Evolutionary conservation across 2,113 vertebrate genomes (phyloP).

Genomic region (Scomber colias): DNA sequence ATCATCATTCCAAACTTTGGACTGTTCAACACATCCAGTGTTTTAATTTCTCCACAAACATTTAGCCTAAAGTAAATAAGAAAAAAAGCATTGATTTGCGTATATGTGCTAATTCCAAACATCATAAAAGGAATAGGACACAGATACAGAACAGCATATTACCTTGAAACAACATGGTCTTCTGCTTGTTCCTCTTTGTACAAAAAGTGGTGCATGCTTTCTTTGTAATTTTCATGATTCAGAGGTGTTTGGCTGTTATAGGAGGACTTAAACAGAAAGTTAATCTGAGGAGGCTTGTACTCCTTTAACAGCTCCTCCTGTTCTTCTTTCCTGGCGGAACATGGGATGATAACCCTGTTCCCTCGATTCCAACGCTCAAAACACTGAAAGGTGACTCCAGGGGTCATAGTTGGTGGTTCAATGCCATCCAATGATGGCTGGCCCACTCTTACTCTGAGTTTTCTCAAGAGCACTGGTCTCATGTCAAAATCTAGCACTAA

Average conservation of each 20-base stretch:
- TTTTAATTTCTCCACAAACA: slow-evolving; percentile 76
- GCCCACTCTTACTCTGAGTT: slow-evolving; percentile 86
- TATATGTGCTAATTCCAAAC: slow-evolving; percentile 1
- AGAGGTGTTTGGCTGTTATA: slow-evolving; percentile 33
- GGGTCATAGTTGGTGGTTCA: neutral
- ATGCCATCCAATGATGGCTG: slow-evolving; percentile 8
- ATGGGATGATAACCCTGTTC: slow-evolving; percentile 86
- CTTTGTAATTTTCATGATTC: slow-evolving; percentile 84
- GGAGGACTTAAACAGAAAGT: slow-evolving; percentile 41
- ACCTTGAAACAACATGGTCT: slow-evolving; percentile 83
- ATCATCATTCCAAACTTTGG: slow-evolving; percentile 65
- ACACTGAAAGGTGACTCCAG: slow-evolving; percentile 9
- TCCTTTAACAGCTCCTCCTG: slow-evolving; percentile 83
- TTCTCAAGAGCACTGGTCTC: slow-evolving; percentile 87
- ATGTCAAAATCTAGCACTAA: slow-evolving; percentile 89
- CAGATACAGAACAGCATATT: neutral
- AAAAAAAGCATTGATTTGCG: slow-evolving; percentile 2
- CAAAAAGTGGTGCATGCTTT: slow-evolving; percentile 90
- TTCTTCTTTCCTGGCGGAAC: slow-evolving; percentile 68
- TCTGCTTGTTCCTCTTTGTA: slow-evolving; percentile 87
- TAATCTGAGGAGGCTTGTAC: slow-evolving; percentile 85
- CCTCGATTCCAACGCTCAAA: slow-evolving; percentile 86
- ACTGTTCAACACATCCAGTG: slow-evolving; percentile 67
- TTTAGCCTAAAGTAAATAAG: slow-evolving; percentile 82
- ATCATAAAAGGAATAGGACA: neutral